Percentiles rank a stretch among this genome's conserved stretches.
Conservation (phyloP, 1,140 invertebrate genomes). For the Melipona quadrifasciata region DNA sequence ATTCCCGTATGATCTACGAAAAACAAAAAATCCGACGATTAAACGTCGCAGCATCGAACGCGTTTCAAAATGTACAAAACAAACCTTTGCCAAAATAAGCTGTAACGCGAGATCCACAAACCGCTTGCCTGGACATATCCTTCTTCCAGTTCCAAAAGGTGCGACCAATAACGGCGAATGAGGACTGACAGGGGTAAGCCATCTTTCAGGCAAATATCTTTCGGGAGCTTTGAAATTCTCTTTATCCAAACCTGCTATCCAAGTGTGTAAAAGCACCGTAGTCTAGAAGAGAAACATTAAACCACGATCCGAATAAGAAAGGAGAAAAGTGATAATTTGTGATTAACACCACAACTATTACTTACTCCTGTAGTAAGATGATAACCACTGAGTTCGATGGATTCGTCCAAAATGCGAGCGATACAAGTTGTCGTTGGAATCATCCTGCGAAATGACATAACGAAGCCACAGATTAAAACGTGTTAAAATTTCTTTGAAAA, state of each 20-base stretch:
- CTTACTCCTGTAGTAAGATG: slow-evolving; percentile 89
- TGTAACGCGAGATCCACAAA: slow-evolving; percentile 91
- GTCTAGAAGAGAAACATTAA: slow-evolving; percentile 83
- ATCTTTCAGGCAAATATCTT: slow-evolving; percentile 91
- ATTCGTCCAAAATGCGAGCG: slow-evolving; percentile 89
- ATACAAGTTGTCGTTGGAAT: slow-evolving; percentile 92
- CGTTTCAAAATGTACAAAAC: neutral
- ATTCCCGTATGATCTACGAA: slow-evolving; percentile 86
- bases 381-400: slow-evolving; percentile 90
- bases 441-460: slow-evolving; percentile 80
- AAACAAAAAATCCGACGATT: neutral
- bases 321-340: neutral
- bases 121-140: slow-evolving; percentile 91
- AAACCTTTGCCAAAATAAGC: slow-evolving; percentile 88
- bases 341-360: slow-evolving; percentile 14
- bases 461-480: neutral
- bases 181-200: slow-evolving; percentile 84
- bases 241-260: slow-evolving; percentile 90
- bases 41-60: neutral
- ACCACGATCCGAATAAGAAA: neutral
- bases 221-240: slow-evolving; percentile 89
- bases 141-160: slow-evolving; percentile 93
- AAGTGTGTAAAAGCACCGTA: slow-evolving; percentile 92
- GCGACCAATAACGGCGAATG: slow-evolving; percentile 86
- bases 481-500: neutral